Percentiles rank a stretch among this genome's conserved stretches.
These are phyloP conservation scores for Drosophila borealis DNA, from an alignment of 2,888 invertebrate species.

Conservation along the genomic window DNA sequence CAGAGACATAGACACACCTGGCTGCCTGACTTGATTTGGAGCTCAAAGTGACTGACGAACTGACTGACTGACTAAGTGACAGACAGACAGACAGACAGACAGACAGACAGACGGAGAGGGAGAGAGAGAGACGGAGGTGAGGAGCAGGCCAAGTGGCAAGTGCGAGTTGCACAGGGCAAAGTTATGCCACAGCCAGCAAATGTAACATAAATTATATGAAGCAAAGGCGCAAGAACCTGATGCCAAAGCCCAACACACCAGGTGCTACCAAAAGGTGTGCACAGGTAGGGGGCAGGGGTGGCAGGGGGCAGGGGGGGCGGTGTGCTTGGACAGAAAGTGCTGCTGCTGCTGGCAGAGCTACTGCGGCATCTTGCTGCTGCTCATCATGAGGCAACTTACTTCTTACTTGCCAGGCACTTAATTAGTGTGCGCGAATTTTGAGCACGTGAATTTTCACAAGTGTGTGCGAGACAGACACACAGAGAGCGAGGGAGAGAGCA, in stretches of 20 bases:
- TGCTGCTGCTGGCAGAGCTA: conserved; percentile 6
- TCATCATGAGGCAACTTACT: conserved; percentile 75
- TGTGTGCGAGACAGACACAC: conserved; percentile 42
- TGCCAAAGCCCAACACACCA: conserved; percentile 49
- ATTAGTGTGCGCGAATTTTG: conserved; percentile 79
- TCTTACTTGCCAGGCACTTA: conserved; percentile 76
- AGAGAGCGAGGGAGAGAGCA: neutral
- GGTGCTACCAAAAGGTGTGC: neutral
- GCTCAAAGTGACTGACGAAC: conserved; percentile 73
- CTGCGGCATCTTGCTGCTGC: conserved; percentile 43
- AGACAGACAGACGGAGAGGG: neutral
- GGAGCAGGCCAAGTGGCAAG: conserved; percentile 42
- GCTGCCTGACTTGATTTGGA: conserved; percentile 70
- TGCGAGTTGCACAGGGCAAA: conserved; percentile 51
- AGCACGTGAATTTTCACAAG: conserved; percentile 77
- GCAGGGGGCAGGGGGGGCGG: neutral
- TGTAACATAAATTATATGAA: conserved; percentile 78
- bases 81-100: conserved; percentile 15
- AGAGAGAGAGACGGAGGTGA: neutral
- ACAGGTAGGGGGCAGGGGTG: neutral
- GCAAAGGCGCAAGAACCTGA: conserved; percentile 68
- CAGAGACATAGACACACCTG: conserved; percentile 2
- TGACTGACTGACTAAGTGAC: conserved; percentile 54
- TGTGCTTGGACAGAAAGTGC: conserved; percentile 9
- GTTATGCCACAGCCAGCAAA: conserved; percentile 76